Evolutionary conservation across 2,113 vertebrate species (phyloP).

Genomic region (Microcebus ravelobensis): DNA sequence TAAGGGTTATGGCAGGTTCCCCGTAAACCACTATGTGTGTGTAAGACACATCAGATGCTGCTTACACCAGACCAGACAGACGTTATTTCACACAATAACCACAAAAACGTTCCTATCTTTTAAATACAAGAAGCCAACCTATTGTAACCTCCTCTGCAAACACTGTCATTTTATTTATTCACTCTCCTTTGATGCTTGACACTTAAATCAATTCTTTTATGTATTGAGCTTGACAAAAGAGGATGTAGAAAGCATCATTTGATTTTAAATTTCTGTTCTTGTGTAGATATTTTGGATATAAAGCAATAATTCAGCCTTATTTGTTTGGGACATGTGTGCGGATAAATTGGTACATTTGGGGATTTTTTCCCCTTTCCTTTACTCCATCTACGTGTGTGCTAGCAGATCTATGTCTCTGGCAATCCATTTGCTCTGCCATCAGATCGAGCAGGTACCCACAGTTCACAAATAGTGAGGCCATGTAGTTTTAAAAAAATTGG

Average conservation of each 20-base stretch:
- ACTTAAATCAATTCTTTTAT: background rate
- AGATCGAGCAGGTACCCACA: background rate
- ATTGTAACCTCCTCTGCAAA: slow-evolving; percentile 39
- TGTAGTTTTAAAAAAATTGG: background rate
- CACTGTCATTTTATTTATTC: background rate
- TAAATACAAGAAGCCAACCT: slow-evolving; percentile 1
- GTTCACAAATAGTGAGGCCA: background rate
- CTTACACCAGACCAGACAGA: background rate
- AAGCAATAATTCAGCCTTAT: background rate
- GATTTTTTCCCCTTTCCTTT: background rate
- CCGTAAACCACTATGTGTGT: background rate
- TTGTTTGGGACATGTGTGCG: background rate
- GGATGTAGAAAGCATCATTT: background rate
- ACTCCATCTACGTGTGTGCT: background rate
- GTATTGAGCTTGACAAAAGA: background rate
- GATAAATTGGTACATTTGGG: background rate
- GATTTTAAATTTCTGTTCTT: background rate
- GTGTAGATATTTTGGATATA: background rate
- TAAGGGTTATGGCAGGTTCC: background rate
- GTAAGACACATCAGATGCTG: background rate
- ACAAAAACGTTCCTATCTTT: slow-evolving; percentile 45
- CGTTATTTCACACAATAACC: background rate
- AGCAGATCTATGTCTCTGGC: background rate
- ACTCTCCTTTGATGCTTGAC: background rate
- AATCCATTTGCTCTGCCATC: background rate